A percentile compares a stretch with the other conserved stretches of the same genome.
phyloP scores from a whole-genome alignment of 2,888 invertebrate genomes.

The Platerodrilus igneus region DNA sequence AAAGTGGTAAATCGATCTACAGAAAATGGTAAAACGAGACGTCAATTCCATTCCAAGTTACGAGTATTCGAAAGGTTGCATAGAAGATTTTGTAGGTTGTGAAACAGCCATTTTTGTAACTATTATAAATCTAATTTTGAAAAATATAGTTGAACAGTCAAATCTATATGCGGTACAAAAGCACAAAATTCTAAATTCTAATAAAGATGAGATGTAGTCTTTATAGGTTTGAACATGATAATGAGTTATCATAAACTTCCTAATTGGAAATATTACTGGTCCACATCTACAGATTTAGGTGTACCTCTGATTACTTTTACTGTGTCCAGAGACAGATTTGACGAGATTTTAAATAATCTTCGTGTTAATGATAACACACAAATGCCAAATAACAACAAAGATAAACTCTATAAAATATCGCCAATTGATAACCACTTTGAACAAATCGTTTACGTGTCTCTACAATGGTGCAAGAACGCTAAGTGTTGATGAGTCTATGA shows the following conservation, averaged over 20 bases:
- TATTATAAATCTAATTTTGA: not conserved
- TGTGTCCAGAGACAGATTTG: slow-evolving; percentile 7
- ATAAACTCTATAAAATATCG: slow-evolving; percentile 1
- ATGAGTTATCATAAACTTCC: slow-evolving; percentile 16
- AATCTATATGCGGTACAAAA: slow-evolving; percentile 9
- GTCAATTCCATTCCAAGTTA: slow-evolving; percentile 2
- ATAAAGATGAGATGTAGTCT: not conserved
- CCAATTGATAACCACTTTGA: slow-evolving; percentile 5
- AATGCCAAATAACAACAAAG: not conserved
- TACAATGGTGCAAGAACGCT: not conserved
- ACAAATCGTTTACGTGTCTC: slow-evolving; percentile 6
- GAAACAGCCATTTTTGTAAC: slow-evolving; percentile 1
- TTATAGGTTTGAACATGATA: slow-evolving; percentile 7
- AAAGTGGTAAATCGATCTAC: too few species aligned
- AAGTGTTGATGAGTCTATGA: not conserved
- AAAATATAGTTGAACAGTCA: slow-evolving; percentile 1
- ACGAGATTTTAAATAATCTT: not conserved
- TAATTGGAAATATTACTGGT: slow-evolving; percentile 8
- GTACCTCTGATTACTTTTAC: not conserved
- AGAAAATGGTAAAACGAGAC: slow-evolving; percentile 4
- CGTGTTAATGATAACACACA: slow-evolving; percentile 6
- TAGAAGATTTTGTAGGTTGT: slow-evolving; percentile 5
- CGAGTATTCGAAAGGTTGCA: slow-evolving; percentile 1
- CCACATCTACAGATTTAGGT: not conserved
- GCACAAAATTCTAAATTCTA: not conserved